These are phyloP conservation scores for Euplexia lucipara DNA, from an alignment of 2,888 invertebrate genomes.

Conservation along the genomic window DNA sequence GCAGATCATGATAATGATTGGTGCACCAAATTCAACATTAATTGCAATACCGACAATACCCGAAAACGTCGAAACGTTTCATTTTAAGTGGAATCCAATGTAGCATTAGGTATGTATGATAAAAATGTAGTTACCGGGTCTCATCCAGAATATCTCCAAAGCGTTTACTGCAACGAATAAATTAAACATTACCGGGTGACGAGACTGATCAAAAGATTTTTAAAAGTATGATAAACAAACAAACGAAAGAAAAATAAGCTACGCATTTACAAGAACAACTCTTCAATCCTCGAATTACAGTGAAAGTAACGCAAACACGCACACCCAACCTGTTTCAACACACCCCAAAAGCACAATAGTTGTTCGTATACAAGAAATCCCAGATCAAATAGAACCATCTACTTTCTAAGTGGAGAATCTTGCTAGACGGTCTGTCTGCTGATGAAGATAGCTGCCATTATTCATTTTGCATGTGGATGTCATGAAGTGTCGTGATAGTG, in stretches of 20 bases:
- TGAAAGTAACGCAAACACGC: slow-evolving; percentile 40
- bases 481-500: slow-evolving; percentile 61
- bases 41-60: background rate
- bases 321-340: slow-evolving; percentile 38
- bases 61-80: background rate
- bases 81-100: background rate
- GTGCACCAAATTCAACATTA: no score
- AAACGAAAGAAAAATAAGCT: slow-evolving; percentile 6
- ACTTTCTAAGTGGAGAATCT: slow-evolving; percentile 60
- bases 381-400: slow-evolving; percentile 60
- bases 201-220: background rate
- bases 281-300: slow-evolving; percentile 26
- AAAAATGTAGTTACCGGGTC: background rate
- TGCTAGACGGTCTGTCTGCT: slow-evolving; percentile 50
- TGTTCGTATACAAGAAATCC: slow-evolving; percentile 34
- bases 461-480: slow-evolving; percentile 65
- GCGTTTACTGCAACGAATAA: background rate
- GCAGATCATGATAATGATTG: no score
- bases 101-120: background rate
- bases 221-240: slow-evolving; percentile 30
- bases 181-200: background rate
- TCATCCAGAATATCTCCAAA: background rate
- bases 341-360: slow-evolving; percentile 47
- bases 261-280: slow-evolving; percentile 20
- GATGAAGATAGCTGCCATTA: slow-evolving; percentile 63